Conservation (phyloP, 2,797 vertebrate genomes). For the Botia almorhae region DNA sequence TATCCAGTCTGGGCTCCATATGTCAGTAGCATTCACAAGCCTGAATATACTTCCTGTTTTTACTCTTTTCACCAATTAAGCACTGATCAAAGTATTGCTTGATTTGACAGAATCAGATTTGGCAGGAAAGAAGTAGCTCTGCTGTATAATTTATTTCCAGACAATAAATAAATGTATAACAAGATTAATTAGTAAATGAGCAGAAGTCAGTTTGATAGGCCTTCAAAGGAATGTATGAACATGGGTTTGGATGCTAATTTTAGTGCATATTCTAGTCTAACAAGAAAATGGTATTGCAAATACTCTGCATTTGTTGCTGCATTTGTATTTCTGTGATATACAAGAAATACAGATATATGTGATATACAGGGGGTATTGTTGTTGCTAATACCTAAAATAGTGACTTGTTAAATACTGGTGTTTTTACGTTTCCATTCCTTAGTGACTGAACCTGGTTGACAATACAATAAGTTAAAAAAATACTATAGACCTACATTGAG, state of each 20-base stretch:
- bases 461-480: no score
- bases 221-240: slow-evolving; percentile 52
- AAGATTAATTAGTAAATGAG: slow-evolving; percentile 54
- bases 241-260: slow-evolving; percentile 13
- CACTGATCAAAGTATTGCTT: slow-evolving; percentile 74
- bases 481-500: no score
- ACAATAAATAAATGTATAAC: slow-evolving; percentile 58
- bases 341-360: no score
- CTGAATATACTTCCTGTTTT: slow-evolving; percentile 50
- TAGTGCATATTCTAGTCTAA: slow-evolving; percentile 6
- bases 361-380: no score
- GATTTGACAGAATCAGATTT: slow-evolving; percentile 64
- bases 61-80: slow-evolving; percentile 69
- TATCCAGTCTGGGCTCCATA: slow-evolving; percentile 59
- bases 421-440: no score
- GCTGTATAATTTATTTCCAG: slow-evolving; percentile 60
- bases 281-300: background rate
- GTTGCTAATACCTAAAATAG: no score
- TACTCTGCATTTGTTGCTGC: background rate
- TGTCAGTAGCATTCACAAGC: slow-evolving; percentile 65
- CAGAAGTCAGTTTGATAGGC: slow-evolving; percentile 43
- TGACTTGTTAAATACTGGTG: no score
- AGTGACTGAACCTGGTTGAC: no score
- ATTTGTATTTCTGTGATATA: background rate
- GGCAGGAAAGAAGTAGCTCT: slow-evolving; percentile 39